Evolutionary conservation across 2,888 invertebrate genomes (phyloP), one percentile per base, ranked within the genome.

Genomic region (Drosophila incognita): DNA sequence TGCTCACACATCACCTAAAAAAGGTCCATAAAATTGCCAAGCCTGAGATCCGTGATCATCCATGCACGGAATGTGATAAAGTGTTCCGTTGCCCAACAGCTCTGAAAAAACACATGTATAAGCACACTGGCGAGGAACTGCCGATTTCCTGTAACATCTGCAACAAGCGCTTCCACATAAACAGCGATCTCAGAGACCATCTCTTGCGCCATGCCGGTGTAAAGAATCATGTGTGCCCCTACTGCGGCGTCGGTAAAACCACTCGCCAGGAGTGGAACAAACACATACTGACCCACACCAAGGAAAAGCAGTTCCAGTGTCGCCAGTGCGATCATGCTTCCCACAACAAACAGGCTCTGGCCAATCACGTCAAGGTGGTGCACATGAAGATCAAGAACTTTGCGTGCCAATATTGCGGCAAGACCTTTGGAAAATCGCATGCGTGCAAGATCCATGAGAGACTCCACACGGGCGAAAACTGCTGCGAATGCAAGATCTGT

Each of bases 201-300:
- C 77, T 92, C 5, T 84, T 92, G 66, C 90, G 92, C 0, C 92
- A 92, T 66, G 91, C 92, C 0, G 93, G 92, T 4, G 92, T 93
- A 21, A 92, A 92, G 60, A 92, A 92, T 36, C 92, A 92, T 48
- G 91, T 92, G 0, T 92, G 92, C 24, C 92, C 92, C 0, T 91
- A 92, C 56, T 92, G 92, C 46, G 92, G 92, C 0, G 91, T 92
- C 11, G 92, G 91, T 4, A 92, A 92, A 60, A 92, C 93, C 1
- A 93, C 92, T 1, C 82, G 91, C 0, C 92, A 92, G 63, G 92
- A 92, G 62, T 82, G 92, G 83, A 92, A 92, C 40, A 91, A 90
- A 15, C 93, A 93, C 58, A 89, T 93, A 10, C 78, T 91, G 27
- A 92, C 92, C 1, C 92, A 92, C 70, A 93, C 92, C 11, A 89